Evolutionary conservation across 2,797 vertebrate species (phyloP).

Genomic region (Eulemur mongoz): DNA sequence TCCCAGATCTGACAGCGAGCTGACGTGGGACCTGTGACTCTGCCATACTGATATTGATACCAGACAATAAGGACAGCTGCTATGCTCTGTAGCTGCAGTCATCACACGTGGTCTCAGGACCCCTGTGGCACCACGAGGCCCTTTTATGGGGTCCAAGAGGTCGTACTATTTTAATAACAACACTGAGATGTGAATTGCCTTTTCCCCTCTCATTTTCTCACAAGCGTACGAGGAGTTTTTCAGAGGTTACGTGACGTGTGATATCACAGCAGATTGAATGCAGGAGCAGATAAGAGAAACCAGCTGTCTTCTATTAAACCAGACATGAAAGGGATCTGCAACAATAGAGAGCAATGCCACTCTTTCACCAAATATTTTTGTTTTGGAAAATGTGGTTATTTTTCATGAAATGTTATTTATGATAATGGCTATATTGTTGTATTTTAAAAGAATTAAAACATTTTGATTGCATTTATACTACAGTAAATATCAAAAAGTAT

Average conservation of each 20-base stretch:
- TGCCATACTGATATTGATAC: background rate
- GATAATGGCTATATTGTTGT: background rate
- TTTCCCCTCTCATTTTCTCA: background rate
- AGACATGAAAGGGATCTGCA: background rate
- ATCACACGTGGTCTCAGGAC: background rate
- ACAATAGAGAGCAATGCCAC: background rate
- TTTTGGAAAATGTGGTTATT: background rate
- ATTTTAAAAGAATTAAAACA: background rate
- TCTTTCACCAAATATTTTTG: background rate
- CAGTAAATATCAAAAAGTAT: background rate
- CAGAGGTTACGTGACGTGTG: background rate
- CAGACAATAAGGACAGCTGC: background rate
- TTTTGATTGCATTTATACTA: background rate
- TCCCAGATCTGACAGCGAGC: background rate
- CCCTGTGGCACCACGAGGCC: background rate
- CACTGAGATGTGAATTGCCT: background rate
- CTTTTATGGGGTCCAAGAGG: background rate
- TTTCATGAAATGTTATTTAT: background rate
- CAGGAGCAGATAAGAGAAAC: background rate
- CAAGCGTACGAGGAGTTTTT: background rate
- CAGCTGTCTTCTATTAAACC: background rate
- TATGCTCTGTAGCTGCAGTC: background rate
- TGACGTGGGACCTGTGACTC: background rate
- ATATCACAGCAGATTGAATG: background rate
- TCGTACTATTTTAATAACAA: background rate